Evolutionary conservation across 2,113 vertebrate genomes (phyloP), one percentile per base, ranked within the genome.

Genomic region (Actenoides lindsayi): DNA sequence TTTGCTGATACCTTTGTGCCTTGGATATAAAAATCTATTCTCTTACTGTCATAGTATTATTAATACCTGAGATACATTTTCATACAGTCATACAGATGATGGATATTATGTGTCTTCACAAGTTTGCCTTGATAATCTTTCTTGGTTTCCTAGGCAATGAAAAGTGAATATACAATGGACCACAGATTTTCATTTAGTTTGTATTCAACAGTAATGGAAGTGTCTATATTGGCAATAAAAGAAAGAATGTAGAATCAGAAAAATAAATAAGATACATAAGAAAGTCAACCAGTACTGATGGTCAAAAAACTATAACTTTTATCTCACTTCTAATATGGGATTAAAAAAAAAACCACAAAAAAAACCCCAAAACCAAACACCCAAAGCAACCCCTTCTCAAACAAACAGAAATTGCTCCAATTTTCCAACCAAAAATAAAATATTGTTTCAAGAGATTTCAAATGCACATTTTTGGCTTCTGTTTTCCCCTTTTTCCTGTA

Each of bases 141-240:
- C 87, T 53, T 75, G 93, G 95, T 94, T 94, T 96, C 95, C 95
- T 64, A 71, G 94, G 96, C 91, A 92, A 96, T 96, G 91, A 48
- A 80, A 80, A 92, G 80, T 50, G 56, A 80, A 53, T 5, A 48
- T n/a, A 84, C 81, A 95, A 87, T 68, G 64, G 74, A 27, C 81
- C 68, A 27, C 87, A 71, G 77, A 71, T 87, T 84, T 81, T 85
- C 56, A 33, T 94, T 94, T 62, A 42, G n/a, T 84, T 89, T 59
- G 78, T 79, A 83, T 79, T 91, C 90, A 71, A 3, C 51, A 10
- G 65, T 56, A 67, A 64, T 94, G 78, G 48, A 86, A 90, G 76
- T 73, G 71, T 76, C 75, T 94, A 62, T 79, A 13, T 28, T 76
- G 96, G 89, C 53, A 82, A 79, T 88, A 78, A 83, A 76, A 82